These are phyloP conservation scores for Ciconia boyciana DNA, from an alignment of 2,113 vertebrate genomes.

Conservation along the genomic window DNA sequence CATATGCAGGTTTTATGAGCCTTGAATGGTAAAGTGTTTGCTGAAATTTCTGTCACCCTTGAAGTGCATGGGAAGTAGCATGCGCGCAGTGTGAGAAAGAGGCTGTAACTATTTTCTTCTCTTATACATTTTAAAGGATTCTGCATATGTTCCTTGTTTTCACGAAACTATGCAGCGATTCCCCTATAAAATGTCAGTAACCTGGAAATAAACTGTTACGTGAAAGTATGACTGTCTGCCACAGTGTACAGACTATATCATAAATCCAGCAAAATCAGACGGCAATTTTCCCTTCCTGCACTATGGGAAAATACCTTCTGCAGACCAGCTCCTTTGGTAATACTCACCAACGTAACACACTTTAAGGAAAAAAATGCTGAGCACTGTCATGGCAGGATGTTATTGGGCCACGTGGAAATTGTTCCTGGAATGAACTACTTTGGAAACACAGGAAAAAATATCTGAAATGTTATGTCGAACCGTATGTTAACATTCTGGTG, in stretches of 20 bases:
- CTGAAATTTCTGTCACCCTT: not conserved
- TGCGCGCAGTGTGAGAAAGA: not conserved
- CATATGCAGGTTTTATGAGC: not conserved
- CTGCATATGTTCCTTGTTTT: not conserved
- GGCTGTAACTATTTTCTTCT: not conserved
- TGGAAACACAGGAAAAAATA: not conserved
- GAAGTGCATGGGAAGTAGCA: not conserved
- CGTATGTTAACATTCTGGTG: not conserved
- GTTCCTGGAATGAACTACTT: not conserved
- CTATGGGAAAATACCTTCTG: not conserved
- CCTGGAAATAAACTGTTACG: not conserved
- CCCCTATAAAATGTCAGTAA: not conserved
- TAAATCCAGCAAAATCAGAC: not conserved
- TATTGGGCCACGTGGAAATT: not conserved
- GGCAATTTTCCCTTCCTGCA: not conserved
- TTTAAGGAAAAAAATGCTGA: not conserved
- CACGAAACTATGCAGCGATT: not conserved
- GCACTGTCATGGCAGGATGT: not conserved
- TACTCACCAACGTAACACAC: not conserved
- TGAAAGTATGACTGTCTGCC: not conserved
- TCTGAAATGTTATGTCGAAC: not conserved
- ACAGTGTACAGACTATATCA: not conserved
- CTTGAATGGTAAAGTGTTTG: not conserved
- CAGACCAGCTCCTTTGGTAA: not conserved
- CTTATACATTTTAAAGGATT: not conserved